Percentiles rank a stretch among this genome's conserved stretches.
Conservation (phyloP, 2,888 invertebrate genomes). For the Aethes cnicana region DNA sequence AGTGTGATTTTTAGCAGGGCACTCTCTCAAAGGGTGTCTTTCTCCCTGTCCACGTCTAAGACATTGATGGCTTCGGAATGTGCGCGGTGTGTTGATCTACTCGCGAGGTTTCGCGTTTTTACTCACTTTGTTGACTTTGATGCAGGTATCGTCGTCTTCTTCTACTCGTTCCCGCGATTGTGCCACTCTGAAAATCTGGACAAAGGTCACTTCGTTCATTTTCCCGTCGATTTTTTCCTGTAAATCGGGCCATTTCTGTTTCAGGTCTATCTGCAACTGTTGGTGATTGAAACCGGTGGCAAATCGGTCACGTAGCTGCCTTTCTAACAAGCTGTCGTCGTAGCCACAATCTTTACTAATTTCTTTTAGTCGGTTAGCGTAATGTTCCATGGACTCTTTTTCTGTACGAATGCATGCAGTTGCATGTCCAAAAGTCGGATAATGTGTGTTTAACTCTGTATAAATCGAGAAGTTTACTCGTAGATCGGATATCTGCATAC, state of each 20-base stretch:
- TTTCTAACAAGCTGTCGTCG: neutral
- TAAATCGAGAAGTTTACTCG: neutral
- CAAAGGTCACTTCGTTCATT: neutral
- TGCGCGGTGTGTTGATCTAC: neutral
- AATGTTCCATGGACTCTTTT: neutral
- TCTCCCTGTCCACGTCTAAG: neutral
- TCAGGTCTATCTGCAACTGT: neutral
- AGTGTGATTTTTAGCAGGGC: neutral
- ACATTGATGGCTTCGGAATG: neutral
- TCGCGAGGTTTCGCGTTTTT: neutral
- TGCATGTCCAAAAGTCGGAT: neutral
- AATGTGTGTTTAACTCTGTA: neutral
- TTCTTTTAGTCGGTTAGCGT: neutral
- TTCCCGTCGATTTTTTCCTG: neutral
- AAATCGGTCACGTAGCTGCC: neutral
- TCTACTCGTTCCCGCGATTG: conserved; percentile 9
- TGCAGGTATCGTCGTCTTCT: neutral
- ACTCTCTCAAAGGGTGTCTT: neutral
- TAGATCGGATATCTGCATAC: neutral
- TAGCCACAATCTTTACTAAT: neutral
- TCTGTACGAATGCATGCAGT: neutral
- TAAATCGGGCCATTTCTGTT: neutral
- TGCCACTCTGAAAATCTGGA: neutral
- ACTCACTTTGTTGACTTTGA: neutral
- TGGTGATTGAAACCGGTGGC: neutral